Evolutionary conservation across 1,140 invertebrate genomes (phyloP).

Genomic region (Apis cerana): DNA sequence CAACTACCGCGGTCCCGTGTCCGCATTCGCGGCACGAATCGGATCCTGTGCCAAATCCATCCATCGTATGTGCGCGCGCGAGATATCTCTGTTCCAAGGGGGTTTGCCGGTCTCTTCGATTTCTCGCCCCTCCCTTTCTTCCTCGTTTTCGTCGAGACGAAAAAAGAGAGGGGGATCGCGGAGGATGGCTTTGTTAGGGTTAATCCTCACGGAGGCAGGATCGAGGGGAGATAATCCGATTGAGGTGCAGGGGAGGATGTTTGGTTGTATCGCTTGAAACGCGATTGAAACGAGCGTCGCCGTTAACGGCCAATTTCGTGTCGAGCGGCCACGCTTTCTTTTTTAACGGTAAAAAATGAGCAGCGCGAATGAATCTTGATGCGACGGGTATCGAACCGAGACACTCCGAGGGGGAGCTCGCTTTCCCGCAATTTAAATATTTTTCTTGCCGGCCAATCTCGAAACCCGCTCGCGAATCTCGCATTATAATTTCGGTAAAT

Average conservation of each 20-base stretch:
- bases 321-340: background rate
- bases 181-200: constrained; percentile 12
- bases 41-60: constrained; percentile 61
- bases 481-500: constrained; percentile 48
- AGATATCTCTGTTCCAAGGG: background rate
- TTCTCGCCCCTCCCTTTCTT: background rate
- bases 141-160: background rate
- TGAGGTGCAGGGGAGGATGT: background rate
- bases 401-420: too few relatives aligned
- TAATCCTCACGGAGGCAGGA: background rate
- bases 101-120: background rate
- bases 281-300: too few relatives aligned
- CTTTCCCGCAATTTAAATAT: constrained; percentile 44
- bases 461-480: background rate
- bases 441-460: constrained; percentile 17
- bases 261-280: background rate
- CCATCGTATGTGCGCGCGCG: background rate
- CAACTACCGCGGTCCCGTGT: background rate
- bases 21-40: constrained; percentile 63
- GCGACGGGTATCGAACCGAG: too few relatives aligned
- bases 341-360: too few relatives aligned
- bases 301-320: too few relatives aligned
- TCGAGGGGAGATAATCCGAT: constrained; percentile 20
- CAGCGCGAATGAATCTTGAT: too few relatives aligned
- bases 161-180: background rate